phyloP scores from a whole-genome alignment of 2,113 vertebrate genomes.

The Martes martes region DNA sequence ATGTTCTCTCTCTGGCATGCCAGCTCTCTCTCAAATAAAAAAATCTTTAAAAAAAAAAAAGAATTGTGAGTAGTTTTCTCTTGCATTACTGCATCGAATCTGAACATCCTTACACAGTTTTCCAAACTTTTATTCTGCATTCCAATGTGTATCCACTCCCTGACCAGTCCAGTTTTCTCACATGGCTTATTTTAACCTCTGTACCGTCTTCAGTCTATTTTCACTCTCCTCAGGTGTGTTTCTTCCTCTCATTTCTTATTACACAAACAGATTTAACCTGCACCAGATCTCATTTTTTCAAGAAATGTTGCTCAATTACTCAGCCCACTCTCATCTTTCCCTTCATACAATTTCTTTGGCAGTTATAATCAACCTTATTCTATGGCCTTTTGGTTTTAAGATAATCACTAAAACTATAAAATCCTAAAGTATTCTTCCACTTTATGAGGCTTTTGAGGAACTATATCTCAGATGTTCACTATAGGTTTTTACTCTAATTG shows the following conservation, averaged over 20 bases:
- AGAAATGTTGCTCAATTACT: not conserved
- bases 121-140: not conserved
- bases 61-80: not conserved
- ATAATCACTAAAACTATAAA: not conserved
- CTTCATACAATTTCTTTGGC: not conserved
- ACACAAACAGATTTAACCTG: not conserved
- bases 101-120: not conserved
- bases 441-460: not conserved
- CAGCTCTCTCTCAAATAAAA: no score
- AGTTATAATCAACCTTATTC: not conserved
- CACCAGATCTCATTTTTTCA: not conserved
- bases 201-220: not conserved
- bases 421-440: not conserved
- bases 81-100: not conserved
- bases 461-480: not conserved
- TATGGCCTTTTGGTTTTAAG: not conserved
- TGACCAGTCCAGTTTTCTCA: not conserved
- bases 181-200: not conserved
- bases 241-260: not conserved
- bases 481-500: not conserved
- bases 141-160: not conserved
- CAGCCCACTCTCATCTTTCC: not conserved
- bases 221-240: not conserved
- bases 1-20: no score
- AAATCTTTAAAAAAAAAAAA: no score